Evolutionary conservation across 2,888 invertebrate genomes (phyloP).

Genomic region (Unio delphinus): DNA sequence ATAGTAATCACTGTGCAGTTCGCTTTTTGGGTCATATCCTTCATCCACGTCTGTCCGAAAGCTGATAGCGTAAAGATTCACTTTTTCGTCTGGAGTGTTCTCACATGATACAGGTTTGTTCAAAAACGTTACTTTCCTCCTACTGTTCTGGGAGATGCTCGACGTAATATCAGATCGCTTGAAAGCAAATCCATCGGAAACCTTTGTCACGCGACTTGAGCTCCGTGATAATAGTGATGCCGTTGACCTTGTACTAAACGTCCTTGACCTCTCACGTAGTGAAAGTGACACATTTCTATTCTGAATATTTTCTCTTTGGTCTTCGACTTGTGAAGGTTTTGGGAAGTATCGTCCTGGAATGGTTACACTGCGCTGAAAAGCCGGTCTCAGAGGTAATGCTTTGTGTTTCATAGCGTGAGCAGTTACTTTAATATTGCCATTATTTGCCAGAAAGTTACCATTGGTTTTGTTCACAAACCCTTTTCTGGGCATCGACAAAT

Average conservation of each 20-base stretch:
- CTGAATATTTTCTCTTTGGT: constrained; percentile 10
- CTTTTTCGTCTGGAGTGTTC: constrained; percentile 13
- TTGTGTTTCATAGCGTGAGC: constrained; percentile 13
- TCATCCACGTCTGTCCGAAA: constrained; percentile 17
- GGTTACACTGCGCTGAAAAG: constrained; percentile 21
- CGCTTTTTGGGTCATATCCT: constrained; percentile 34
- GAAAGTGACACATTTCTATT: constrained; percentile 7
- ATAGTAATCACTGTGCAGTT: constrained; percentile 41
- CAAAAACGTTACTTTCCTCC: not conserved
- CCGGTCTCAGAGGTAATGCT: constrained; percentile 28
- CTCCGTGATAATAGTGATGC: too few species aligned
- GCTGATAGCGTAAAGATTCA: constrained; percentile 25
- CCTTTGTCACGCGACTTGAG: too few species aligned
- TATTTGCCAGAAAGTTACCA: not conserved
- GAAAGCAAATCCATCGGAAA: not conserved
- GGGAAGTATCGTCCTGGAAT: constrained; percentile 51
- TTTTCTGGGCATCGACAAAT: constrained; percentile 25
- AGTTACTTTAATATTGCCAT: constrained; percentile 1
- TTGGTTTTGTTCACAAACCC: constrained; percentile 13
- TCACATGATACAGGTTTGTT: not conserved
- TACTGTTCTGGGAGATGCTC: constrained; percentile 1
- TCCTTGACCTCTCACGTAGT: constrained; percentile 16
- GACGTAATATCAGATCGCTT: constrained; percentile 1
- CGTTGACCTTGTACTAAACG: constrained; percentile 17
- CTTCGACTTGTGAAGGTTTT: constrained; percentile 29